Evolutionary conservation across 2,888 invertebrate species (phyloP), one percentile per base, ranked within the genome.

Genomic region (Hydriomena furcata): DNA sequence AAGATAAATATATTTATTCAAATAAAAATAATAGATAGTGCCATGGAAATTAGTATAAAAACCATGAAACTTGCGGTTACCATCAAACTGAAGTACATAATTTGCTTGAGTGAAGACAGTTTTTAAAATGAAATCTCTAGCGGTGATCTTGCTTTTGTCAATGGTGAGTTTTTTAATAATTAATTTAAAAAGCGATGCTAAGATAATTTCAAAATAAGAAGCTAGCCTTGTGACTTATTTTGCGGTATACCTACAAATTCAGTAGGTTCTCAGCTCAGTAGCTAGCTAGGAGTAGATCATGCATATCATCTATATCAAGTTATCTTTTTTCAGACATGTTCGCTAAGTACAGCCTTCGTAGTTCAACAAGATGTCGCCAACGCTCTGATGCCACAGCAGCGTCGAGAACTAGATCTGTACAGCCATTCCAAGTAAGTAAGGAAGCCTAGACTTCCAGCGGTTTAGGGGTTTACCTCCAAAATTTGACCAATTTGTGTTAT

Each of bases 41-140:
- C 59, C 69, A 71, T 63, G 52, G 62, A 60, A 57, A 68, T 56
- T 61, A 55, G 65, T 83, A 84, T 84, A 85, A 79, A 83, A 78
- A 73, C 74, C 71, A 70, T 69, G 54, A 49, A 51, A 59, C 52
- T 48, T 48, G 20, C 23, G 31, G 41, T 25, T 5, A 58, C 38
- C 45, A 57, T 56, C 60, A 65, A 41, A 63, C 37, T 38, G 17
- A 13, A 32, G 27, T 38, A n/a, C n/a, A n/a, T n/a, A 1, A 27
- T 17, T 31, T 8, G 10, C 8, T 31, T 11, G 12, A 7, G 30
- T 17, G 12, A 30, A 37, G 5, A 35, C 21, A 10, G 49, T 34
- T 28, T 41, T 47, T 17, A 76, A 63, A 60, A 84, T 84, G 84
- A 77, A 73, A 55, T 62, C 50, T 34, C 45, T 65, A 13, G 41